Evolutionary conservation across 2,888 invertebrate genomes (phyloP), one percentile per base, ranked within the genome.

Genomic region (Troilus luridus): DNA sequence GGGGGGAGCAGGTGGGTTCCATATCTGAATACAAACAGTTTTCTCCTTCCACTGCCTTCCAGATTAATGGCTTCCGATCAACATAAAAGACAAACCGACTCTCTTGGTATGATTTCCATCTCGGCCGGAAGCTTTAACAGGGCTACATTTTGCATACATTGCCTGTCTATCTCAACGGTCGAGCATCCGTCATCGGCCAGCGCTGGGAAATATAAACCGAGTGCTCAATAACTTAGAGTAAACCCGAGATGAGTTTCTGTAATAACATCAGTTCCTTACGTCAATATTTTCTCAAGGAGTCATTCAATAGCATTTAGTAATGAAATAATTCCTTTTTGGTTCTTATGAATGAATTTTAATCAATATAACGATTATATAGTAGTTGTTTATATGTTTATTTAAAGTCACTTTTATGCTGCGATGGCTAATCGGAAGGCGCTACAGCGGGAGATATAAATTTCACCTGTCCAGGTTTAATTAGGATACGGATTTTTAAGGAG

Each of bases 11-110:
- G 85, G 85, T 85, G 85, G 85, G n/a, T n/a, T 8, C 24, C 56
- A 58, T 58, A 85, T 85, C 56, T 85, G 85, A 85, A 85, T 85
- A 85, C 54, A 85, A 85, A 85, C 85, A 85, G 85, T 85, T 77
- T 77, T n/a, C 85, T 85, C 85, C 85, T 85, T 85, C 85, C 85
- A 85, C 85, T n/a, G 85, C 56, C 54, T 54, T 85, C 56, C 19
- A 56, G 56, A 58, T 58, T 85, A 58, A 56, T 77, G 72, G 72
- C 72, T 77, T 41, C 72, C 85, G 85, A 85, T 85, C 85, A 58
- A 58, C 56, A 54, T 54, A 85, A 85, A 85, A 85, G 85, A 85
- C 56, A 58, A 56, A 85, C 56, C 56, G 85, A 21, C 85, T n/a
- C 56, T n/a, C 85, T 11, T 5, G n/a, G 56, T 85, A 56, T 56